Evolutionary conservation across 2,113 vertebrate genomes (phyloP).

Genomic region (Atlantisia rogersi): DNA sequence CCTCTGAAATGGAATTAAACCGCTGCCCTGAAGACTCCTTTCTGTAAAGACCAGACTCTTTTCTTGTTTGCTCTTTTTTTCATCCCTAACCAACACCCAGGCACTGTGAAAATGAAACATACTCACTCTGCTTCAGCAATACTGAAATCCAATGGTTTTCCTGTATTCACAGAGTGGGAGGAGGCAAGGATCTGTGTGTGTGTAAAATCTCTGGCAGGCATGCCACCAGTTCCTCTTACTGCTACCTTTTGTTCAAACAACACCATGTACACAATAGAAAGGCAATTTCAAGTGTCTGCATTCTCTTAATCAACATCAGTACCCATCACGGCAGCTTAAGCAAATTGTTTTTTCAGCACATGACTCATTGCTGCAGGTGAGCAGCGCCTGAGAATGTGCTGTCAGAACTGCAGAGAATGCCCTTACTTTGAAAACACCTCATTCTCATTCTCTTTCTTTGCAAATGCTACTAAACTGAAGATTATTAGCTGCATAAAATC

Average conservation of each 20-base stretch:
- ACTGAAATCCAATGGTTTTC: background rate
- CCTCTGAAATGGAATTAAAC: slow-evolving; percentile 32
- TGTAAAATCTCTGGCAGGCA: background rate
- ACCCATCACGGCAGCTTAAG: background rate
- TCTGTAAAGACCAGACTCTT: background rate
- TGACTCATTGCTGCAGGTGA: background rate
- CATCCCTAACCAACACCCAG: background rate
- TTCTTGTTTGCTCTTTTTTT: background rate
- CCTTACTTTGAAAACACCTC: background rate
- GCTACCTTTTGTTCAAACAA: slow-evolving; percentile 12
- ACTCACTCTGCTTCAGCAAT: background rate
- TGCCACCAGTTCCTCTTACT: background rate
- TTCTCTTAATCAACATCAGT: background rate
- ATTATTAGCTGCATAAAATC: slow-evolving; percentile 68
- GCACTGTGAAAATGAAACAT: background rate
- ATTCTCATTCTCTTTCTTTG: background rate
- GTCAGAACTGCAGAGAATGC: background rate
- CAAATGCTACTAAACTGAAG: slow-evolving; percentile 48
- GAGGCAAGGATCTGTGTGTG: background rate
- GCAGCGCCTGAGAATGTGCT: background rate
- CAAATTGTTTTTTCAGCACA: background rate
- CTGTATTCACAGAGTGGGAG: background rate
- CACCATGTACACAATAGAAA: background rate
- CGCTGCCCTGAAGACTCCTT: background rate
- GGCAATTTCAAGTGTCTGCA: background rate